Evolutionary conservation across 1,140 invertebrate species (phyloP).

Genomic region (Paramacrobiotus metropolitanus): DNA sequence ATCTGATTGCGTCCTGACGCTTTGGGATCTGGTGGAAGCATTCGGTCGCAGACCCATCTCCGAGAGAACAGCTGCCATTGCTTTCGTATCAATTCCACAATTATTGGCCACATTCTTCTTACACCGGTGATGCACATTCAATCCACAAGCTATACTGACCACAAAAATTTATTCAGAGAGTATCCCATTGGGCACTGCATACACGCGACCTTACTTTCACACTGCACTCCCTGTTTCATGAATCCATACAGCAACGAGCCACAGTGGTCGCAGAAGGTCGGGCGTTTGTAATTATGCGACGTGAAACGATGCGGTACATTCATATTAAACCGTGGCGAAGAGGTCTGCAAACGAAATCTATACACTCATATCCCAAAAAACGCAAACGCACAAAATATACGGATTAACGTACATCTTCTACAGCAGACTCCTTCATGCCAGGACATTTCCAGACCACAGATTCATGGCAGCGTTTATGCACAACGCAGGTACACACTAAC

Average conservation of each 20-base stretch:
- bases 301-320: conserved; percentile 79
- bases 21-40: conserved; percentile 44
- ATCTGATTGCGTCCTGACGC: too few relatives aligned
- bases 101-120: conserved; percentile 98
- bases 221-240: conserved; percentile 85
- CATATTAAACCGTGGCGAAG: conserved; percentile 73
- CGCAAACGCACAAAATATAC: too few relatives aligned
- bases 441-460: conserved; percentile 82
- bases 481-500: conserved; percentile 80
- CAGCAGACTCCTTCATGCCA: conserved; percentile 46
- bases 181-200: too few relatives aligned
- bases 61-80: conserved; percentile 72
- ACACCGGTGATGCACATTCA: conserved; percentile 97
- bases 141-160: conserved; percentile 48
- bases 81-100: conserved; percentile 90
- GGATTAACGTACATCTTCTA: too few relatives aligned
- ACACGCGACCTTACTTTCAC: conserved; percentile 58
- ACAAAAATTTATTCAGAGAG: too few relatives aligned
- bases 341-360: too few relatives aligned
- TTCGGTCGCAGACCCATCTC: conserved; percentile 64
- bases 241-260: conserved; percentile 86
- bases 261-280: conserved; percentile 99
- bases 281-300: conserved; percentile 76
- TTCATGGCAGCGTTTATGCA: conserved; percentile 87
- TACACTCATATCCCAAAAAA: too few relatives aligned